Base-by-base conservation (phyloP, 2,888 invertebrate genomes). In the Trichopoda pennipes region DNA sequence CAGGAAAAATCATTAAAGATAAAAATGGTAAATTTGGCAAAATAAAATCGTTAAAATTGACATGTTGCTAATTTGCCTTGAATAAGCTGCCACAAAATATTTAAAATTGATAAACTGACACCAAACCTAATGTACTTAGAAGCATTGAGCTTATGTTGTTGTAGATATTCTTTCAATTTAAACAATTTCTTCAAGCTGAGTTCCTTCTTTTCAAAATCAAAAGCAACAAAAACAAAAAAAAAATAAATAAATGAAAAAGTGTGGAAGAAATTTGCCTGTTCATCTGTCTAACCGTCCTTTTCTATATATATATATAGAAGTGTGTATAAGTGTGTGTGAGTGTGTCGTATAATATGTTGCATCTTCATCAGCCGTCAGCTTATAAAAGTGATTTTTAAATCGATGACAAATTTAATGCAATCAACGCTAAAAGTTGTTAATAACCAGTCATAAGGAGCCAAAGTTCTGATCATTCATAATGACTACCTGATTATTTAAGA, bases 401-500 rank as follows among this genome's bases (percentile, higher is more conserved):
- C 79, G 84, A 81, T 80, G 80, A 83, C 81, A 82, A 84, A 84
- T 84, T 83, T 84, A 84, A 84, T 84, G 84, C 83, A 84, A 83
- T 84, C 83, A 84, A 81, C 83, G 81, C 80, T 82, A 72, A 82
- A 82, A 82, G 82, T 79, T 82, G 82, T 76, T 82, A 82, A 82
- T 82, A 82, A 82, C 82, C 82, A 82, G 82, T 82, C 82, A 82
- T 79, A 82, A 82, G 79, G 82, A 82, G 82, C 75, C 79, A 82
- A 82, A 82, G 75, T 82, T 82, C 82, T 82, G 82, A 82, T 82
- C 82, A 73, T 82, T 82, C 79, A 82, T 76, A 72, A 81, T 77
- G 70, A 81, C 81, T 81, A 82, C 82, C 82, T 82, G 82, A 82
- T 82, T 79, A 72, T 82, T 78, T 32, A 42, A 28, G 17, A 44